Base-by-base conservation (phyloP, 2,797 vertebrate genomes). In the Channallabes apus region DNA sequence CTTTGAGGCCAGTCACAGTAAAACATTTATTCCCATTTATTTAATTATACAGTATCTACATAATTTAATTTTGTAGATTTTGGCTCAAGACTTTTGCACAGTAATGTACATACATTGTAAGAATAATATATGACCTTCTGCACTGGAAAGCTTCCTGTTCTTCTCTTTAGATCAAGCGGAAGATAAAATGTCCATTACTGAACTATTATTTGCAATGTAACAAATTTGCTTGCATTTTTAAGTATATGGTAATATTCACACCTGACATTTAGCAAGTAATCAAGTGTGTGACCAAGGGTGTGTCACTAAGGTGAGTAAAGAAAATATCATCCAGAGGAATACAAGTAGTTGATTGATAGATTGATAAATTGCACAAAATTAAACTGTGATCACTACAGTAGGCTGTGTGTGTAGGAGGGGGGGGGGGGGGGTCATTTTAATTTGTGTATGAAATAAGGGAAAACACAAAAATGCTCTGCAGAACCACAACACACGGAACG, bases 211-310 rank as follows among this genome's bases (percentile, higher is more conserved):
- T 3, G 11, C 73, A 56, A 11, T 56, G 14, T 76, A 4, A 24
- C 4, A 78, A 77, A 77, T 15, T 24, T 61, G 75, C 18, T 56
- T 35, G 29, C 15, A 24, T 59, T 35, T 35, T 38, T 35, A 61
- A 78, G 38, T 78, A 38, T 24, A 78, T n/a, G 32, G 54, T 76
- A 76, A 76, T 32, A 76, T 58, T 76, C 20, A 7, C 22, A 27
- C 22, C 59, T 51, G 78, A 64, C 78, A 80, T 64, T 80, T 46
- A 64, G 32, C 12, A 27, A 46, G 35, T 46, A 46, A 64, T 80
- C 3, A 80, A 46, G 24, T 8, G 5, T 46, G 61, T 80, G 38
- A 64, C 12, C 14, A n/a, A 65, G 9, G 7, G 15, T 38, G 38
- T 41, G 38, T 41, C 38, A 41, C 56, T 9, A 32, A 77, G 29